Base-by-base conservation (phyloP, 1,140 invertebrate species). In the Leptinotarsa lineolata region DNA sequence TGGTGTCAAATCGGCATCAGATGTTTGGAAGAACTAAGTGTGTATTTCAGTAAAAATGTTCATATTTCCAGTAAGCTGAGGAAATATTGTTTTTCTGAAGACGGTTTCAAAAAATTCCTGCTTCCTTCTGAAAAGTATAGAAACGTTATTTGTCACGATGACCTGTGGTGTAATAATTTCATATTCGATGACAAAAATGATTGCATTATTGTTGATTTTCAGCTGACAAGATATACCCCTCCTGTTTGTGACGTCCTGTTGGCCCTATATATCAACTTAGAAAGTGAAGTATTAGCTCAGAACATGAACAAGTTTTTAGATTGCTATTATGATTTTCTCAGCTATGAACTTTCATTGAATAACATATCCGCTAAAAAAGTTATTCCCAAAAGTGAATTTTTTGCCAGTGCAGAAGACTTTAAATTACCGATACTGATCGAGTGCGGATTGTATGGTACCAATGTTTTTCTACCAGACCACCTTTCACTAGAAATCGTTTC, bases 161-260 rank as follows among this genome's bases (percentile, higher is more conserved):
- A 68, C 39, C 72, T 73, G 13, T 61, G 67, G 48, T 20, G 8
- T n/a, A 74, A 74, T 18, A 74, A 74, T 63, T 21, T 74, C 3
- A 74, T 74, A 61, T 74, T 74, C 44, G 65, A 74, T 15, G 67
- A 74, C 21, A 69, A 64, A 3, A 48, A 70, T 45, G 67, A 74
- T 2, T 70, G 72, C 59, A 16, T 74, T 16, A 24, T 74, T 15
- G 39, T 74, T 12, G 72, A 74, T 22, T 74, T 64, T 66, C 72
- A 74, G 24, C 30, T 74, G 24, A 58, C 72, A 39, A 74, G 60
- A 64, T 74, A 74, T 61, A 54, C 22, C 1, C 72, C 72, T 30
- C 72, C 72, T 3, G 67, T 59, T 22, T 70, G 39, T 54, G 72
- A 74, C 39, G 20, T 74, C 20, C 60, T 59, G 21, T 16, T 74